Evolutionary conservation across 1,140 invertebrate species (phyloP), one percentile per base, ranked within the genome.

Genomic region (Diprion similis): DNA sequence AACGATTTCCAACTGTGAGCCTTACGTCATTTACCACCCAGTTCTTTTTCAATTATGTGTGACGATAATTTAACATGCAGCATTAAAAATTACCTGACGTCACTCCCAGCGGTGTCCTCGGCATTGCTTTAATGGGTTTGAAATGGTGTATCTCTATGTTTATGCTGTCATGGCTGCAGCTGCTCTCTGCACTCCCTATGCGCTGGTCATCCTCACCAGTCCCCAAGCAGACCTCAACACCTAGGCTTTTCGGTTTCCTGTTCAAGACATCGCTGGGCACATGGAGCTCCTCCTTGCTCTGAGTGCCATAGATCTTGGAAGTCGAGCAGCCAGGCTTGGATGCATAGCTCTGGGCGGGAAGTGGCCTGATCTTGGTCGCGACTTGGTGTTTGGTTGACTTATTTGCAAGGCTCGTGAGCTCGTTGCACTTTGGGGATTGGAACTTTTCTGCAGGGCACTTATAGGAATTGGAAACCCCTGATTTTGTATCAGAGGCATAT

Each of bases 141-240:
- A 91, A 91, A 77, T 90, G 87, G 80, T 90, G 90, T 77, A 91
- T 89, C 78, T 91, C 90, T 77, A 89, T 89, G 78, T 90, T 90
- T 47, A 91, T 89, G 74, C 89, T 91, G 75, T 91, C 90, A 69
- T 89, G 89, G 81, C 90, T 91, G 0, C 83, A 84, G 69, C 87
- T 84, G 71, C 85, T 87, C 71, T 87, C 85, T 1, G 86, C 83
- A 69, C 85, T 88, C 15, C 85, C 85, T 67, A 83, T 86, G 71
- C 85, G 83, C 67, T 82, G 77, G 51, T 85, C 81, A 2, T 84
- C 78, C 75, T 83, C 46, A 78, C 81, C 77, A 0, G 77, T 79
- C 2, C 80, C 83, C 9, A 87, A 71, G 64, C 85, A 88, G 10
- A 88, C 77, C 74, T 88, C 85, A 1, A 87, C 81, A 4, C 82